phyloP scores from a whole-genome alignment of 2,113 vertebrate species.

The Bubalus kerabau region DNA sequence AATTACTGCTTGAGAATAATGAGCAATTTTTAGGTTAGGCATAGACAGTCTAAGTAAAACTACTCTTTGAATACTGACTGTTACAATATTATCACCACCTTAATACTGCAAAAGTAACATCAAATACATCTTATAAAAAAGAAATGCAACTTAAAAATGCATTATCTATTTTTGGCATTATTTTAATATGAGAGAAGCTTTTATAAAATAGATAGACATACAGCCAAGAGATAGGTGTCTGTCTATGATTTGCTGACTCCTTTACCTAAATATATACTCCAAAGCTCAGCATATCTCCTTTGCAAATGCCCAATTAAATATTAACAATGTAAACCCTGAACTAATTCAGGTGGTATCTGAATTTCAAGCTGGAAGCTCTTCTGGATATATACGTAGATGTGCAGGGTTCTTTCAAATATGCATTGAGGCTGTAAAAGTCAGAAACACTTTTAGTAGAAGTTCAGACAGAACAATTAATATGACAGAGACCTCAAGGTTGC shows the following conservation, averaged over 20 bases:
- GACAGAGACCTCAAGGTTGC: conserved; percentile 37
- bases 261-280: conserved; percentile 62
- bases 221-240: not conserved
- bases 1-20: not conserved
- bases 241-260: conserved; percentile 44
- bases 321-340: conserved; percentile 48
- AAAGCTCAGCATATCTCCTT: conserved; percentile 18
- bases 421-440: conserved; percentile 51
- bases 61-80: not conserved
- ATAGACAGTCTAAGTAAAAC: not conserved
- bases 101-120: not conserved
- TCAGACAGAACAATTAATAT: conserved; percentile 60
- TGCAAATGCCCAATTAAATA: conserved; percentile 50
- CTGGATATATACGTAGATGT: conserved; percentile 61
- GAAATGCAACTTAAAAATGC: not conserved
- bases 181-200: not conserved
- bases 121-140: not conserved
- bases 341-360: conserved; percentile 56
- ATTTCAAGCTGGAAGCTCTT: conserved; percentile 59
- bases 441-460: conserved; percentile 58
- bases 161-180: not conserved
- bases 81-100: not conserved
- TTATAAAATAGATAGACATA: conserved; percentile 8
- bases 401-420: conserved; percentile 50
- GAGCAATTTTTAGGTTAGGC: not conserved